Conservation (phyloP, 2,888 invertebrate genomes). For the Melanostoma scalare region DNA sequence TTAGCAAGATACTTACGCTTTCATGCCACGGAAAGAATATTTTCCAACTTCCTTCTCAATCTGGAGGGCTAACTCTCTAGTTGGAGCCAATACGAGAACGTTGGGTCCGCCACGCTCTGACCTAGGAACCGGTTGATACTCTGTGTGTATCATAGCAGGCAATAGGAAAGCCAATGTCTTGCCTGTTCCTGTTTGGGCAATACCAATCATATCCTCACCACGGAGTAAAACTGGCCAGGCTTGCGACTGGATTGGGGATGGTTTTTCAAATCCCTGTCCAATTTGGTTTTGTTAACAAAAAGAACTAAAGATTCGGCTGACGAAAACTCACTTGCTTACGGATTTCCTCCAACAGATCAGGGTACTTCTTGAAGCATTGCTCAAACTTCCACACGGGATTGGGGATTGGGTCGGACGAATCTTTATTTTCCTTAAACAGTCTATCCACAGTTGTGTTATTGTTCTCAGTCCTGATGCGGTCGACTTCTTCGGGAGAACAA, state of each 20-base stretch:
- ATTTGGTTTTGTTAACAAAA: background rate
- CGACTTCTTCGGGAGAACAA: slow-evolving; percentile 86
- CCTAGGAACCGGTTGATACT: slow-evolving; percentile 90
- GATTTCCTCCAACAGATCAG: slow-evolving; percentile 92
- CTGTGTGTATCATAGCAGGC: slow-evolving; percentile 96
- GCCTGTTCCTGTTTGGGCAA: slow-evolving; percentile 97
- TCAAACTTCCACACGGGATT: slow-evolving; percentile 86
- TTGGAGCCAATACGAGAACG: slow-evolving; percentile 94
- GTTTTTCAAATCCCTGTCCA: slow-evolving; percentile 86
- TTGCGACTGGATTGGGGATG: slow-evolving; percentile 96
- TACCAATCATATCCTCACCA: slow-evolving; percentile 97
- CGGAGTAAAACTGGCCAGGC: slow-evolving; percentile 96
- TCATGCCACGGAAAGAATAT: slow-evolving; percentile 93
- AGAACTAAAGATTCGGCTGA: too few relatives aligned
- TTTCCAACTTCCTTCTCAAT: slow-evolving; percentile 95
- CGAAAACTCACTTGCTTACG: slow-evolving; percentile 84
- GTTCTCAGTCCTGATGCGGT: slow-evolving; percentile 85
- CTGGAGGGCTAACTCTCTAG: slow-evolving; percentile 95
- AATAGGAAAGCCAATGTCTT: slow-evolving; percentile 97
- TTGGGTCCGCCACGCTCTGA: slow-evolving; percentile 90
- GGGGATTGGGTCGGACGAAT: slow-evolving; percentile 78
- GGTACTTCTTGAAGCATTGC: slow-evolving; percentile 91
- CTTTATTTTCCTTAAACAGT: slow-evolving; percentile 84
- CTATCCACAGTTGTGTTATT: slow-evolving; percentile 89
- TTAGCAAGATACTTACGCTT: slow-evolving; percentile 87